Percentiles rank a stretch among this genome's conserved stretches.
Conservation (phyloP, 2,113 vertebrate species). For the Ancistrus triradiatus region DNA sequence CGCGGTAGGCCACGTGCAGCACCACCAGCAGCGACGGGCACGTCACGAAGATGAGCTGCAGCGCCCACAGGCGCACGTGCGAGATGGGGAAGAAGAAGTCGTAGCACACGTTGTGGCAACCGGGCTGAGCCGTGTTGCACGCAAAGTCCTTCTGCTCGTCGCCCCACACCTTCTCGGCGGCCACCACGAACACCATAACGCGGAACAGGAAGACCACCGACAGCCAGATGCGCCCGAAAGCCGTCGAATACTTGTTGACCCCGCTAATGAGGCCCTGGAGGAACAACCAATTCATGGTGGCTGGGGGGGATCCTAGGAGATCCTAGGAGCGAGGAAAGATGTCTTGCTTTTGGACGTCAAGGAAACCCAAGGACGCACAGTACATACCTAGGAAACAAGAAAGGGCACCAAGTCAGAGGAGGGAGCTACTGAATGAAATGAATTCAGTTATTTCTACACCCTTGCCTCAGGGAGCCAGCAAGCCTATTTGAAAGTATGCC, state of each 20-base stretch:
- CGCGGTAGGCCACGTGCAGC: conserved; percentile 89
- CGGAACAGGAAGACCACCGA: conserved; percentile 92
- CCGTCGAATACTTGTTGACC: conserved; percentile 92
- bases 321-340: too few species aligned
- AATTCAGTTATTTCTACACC: too few species aligned
- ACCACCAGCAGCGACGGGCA: conserved; percentile 90
- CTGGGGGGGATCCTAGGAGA: neutral
- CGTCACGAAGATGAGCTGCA: conserved; percentile 97
- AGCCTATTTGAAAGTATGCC: too few species aligned
- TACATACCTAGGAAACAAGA: too few species aligned
- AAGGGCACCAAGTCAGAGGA: too few species aligned
- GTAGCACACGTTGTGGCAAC: conserved; percentile 89
- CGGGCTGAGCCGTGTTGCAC: conserved; percentile 89
- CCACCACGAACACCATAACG: conserved; percentile 89
- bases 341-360: too few species aligned
- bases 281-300: conserved; percentile 85
- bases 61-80: conserved; percentile 91
- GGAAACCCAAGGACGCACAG: too few species aligned
- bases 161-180: conserved; percentile 86
- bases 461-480: too few species aligned
- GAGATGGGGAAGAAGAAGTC: conserved; percentile 92
- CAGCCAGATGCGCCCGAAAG: conserved; percentile 90
- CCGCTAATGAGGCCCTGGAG: conserved; percentile 84
- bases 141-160: conserved; percentile 91
- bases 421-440: too few species aligned